These are phyloP conservation scores for Cyprinodon diabolis DNA, from an alignment of 2,797 vertebrate genomes.

Conservation along the genomic window DNA sequence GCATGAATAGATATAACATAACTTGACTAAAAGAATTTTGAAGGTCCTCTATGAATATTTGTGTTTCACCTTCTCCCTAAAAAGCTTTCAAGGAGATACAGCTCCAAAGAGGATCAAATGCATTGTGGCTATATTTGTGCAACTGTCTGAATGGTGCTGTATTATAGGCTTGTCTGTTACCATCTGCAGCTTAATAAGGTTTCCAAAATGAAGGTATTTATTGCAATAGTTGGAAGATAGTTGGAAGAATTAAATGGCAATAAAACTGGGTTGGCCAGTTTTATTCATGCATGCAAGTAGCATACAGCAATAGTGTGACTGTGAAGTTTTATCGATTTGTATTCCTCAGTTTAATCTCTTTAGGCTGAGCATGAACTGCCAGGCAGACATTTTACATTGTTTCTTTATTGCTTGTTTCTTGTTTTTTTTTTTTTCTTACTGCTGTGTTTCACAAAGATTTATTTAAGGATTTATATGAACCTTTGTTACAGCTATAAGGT, in stretches of 20 bases:
- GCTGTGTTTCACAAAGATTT: background rate
- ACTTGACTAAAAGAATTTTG: too few relatives aligned
- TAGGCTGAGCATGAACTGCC: background rate
- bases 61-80: background rate
- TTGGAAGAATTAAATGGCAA: constrained; percentile 47
- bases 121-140: background rate
- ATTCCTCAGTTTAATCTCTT: constrained; percentile 8
- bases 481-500: background rate
- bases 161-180: constrained; percentile 26
- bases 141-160: background rate
- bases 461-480: background rate
- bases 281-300: constrained; percentile 25
- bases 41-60: background rate
- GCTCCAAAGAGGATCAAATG: constrained; percentile 2
- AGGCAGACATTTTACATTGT: constrained; percentile 7
- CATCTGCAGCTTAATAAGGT: constrained; percentile 23
- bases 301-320: constrained; percentile 25
- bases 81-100: background rate
- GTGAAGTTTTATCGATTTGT: constrained; percentile 1
- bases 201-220: constrained; percentile 45
- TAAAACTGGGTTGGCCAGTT: constrained; percentile 34
- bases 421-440: background rate
- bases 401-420: constrained; percentile 6
- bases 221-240: constrained; percentile 37
- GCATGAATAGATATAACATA: too few relatives aligned